phyloP scores from a whole-genome alignment of 2,797 vertebrate genomes.

The Philypnodon macrostomus region DNA sequence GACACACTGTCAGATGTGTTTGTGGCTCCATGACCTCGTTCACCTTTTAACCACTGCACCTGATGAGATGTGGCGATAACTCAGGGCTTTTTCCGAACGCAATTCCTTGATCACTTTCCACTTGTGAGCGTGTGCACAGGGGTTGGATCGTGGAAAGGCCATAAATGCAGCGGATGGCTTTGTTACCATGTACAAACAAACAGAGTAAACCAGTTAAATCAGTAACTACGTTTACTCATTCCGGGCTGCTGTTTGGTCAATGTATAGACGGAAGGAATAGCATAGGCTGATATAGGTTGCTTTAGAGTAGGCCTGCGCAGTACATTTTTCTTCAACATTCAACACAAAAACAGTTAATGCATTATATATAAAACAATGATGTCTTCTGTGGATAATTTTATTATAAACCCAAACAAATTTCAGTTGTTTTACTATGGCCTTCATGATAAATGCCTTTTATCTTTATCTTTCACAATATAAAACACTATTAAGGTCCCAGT shows the following conservation, averaged over 20 bases:
- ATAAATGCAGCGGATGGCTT: slow-evolving; percentile 68
- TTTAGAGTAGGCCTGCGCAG: background rate
- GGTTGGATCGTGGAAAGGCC: slow-evolving; percentile 73
- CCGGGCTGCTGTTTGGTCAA: slow-evolving; percentile 29
- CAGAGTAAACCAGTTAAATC: slow-evolving; percentile 61
- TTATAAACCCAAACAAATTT: too few relatives aligned
- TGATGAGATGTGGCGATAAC: slow-evolving; percentile 70
- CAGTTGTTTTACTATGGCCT: too few relatives aligned
- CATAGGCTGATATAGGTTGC: slow-evolving; percentile 3
- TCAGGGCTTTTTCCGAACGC: slow-evolving; percentile 61
- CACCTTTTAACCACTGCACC: slow-evolving; percentile 45
- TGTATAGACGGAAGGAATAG: slow-evolving; percentile 35
- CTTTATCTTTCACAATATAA: too few relatives aligned
- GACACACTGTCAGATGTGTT: too few relatives aligned
- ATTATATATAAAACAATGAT: too few relatives aligned
- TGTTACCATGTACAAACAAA: slow-evolving; percentile 65
- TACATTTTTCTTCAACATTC: too few relatives aligned
- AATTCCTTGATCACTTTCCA: slow-evolving; percentile 75
- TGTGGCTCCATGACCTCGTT: too few relatives aligned
- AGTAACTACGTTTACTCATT: slow-evolving; percentile 63
- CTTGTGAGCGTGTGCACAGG: slow-evolving; percentile 40
- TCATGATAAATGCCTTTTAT: too few relatives aligned
- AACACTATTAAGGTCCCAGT: too few relatives aligned
- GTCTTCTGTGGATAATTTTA: too few relatives aligned
- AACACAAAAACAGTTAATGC: too few relatives aligned